phyloP scores from a whole-genome alignment of 2,888 invertebrate species.

The Cosmia pyralina region DNA sequence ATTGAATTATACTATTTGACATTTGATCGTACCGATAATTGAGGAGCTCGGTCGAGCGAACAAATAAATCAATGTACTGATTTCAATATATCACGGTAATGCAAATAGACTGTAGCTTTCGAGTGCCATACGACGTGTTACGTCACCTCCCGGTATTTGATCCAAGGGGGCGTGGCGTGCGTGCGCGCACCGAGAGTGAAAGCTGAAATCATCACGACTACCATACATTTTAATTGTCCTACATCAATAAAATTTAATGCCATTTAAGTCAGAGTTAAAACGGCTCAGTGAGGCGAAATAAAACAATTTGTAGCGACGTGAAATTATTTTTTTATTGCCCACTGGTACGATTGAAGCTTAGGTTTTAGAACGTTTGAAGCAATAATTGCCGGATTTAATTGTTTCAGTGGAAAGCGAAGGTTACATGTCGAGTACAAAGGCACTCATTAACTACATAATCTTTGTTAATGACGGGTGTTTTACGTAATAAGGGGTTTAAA shows the following conservation, averaged over 20 bases:
- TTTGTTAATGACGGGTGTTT: slow-evolving; percentile 24
- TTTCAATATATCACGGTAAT: slow-evolving; percentile 65
- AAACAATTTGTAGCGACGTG: slow-evolving; percentile 51
- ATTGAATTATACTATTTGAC: slow-evolving; percentile 53
- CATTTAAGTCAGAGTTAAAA: slow-evolving; percentile 45
- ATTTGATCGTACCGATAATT: slow-evolving; percentile 59
- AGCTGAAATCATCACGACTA: slow-evolving; percentile 81
- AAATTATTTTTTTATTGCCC: slow-evolving; percentile 50
- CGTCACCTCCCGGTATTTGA: slow-evolving; percentile 64
- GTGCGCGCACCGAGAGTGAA: slow-evolving; percentile 82
- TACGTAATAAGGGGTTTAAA: slow-evolving; percentile 19
- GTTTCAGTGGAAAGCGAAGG: slow-evolving; percentile 46
- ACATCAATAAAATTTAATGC: slow-evolving; percentile 69
- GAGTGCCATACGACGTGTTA: slow-evolving; percentile 70
- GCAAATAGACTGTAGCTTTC: slow-evolving; percentile 69
- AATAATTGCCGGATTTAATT: slow-evolving; percentile 50
- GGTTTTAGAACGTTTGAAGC: slow-evolving; percentile 30
- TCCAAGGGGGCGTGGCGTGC: slow-evolving; percentile 70
- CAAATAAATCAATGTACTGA: slow-evolving; percentile 65
- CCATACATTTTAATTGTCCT: slow-evolving; percentile 75
- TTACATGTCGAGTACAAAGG: slow-evolving; percentile 16
- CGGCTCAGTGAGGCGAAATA: slow-evolving; percentile 40
- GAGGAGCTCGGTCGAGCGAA: slow-evolving; percentile 62
- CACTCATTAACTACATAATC: slow-evolving; percentile 24
- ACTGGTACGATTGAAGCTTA: slow-evolving; percentile 29